phyloP scores from a whole-genome alignment of 2,113 vertebrate species.

The Marcusenius ussheri region DNA sequence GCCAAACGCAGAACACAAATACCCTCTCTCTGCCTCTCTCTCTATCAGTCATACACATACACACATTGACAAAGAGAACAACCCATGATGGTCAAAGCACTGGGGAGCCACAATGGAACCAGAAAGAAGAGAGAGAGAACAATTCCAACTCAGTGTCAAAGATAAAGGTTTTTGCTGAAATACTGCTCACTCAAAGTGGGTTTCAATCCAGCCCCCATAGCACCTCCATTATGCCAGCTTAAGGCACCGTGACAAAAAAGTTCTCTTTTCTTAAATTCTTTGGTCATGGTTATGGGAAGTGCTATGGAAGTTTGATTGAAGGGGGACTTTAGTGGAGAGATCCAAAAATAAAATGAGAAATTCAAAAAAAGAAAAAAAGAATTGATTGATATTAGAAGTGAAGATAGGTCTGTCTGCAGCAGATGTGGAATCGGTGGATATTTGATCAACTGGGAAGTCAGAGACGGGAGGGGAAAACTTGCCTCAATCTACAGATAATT shows the following conservation, averaged over 20 bases:
- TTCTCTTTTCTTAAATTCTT: not conserved
- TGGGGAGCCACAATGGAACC: slow-evolving; percentile 7
- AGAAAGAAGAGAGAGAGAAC: slow-evolving; percentile 1
- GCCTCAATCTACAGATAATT: not conserved
- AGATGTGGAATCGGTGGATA: not conserved
- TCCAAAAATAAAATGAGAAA: slow-evolving; percentile 5
- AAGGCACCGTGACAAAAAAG: not conserved
- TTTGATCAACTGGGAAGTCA: not conserved
- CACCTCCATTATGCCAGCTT: not conserved
- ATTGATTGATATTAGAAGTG: not conserved
- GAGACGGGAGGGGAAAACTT: not conserved
- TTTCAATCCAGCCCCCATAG: not conserved
- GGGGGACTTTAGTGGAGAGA: not conserved
- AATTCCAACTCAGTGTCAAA: slow-evolving; percentile 7
- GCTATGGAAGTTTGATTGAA: slow-evolving; percentile 5
- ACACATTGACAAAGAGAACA: not conserved
- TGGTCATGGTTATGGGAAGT: not conserved
- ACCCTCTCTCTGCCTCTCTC: not conserved
- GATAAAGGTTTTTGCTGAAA: slow-evolving; percentile 1
- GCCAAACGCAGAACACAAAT: slow-evolving; percentile 28
- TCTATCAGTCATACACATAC: not conserved
- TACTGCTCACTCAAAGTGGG: not conserved
- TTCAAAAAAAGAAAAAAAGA: not conserved
- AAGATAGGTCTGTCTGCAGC: not conserved
- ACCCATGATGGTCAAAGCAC: not conserved